Conservation (phyloP, 1,140 invertebrate species). For the Globodera rostochiensis region DNA sequence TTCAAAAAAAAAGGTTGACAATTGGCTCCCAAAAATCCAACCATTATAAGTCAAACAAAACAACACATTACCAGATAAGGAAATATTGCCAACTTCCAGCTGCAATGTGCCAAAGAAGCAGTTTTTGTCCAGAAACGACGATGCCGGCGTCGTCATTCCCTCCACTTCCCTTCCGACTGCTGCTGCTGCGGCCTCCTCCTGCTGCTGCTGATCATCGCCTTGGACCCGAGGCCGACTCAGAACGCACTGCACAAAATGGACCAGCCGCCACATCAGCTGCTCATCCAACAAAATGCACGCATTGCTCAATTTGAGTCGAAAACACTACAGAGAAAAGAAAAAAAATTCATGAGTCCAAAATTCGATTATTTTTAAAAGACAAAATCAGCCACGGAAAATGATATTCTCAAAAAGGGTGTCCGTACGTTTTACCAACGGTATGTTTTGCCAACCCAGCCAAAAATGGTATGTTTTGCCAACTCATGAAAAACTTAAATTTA, state of each 20-base stretch:
- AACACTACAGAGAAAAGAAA: conserved; percentile 70
- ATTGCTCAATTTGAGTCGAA: conserved; percentile 80
- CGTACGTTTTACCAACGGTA: no score
- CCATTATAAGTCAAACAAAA: no score
- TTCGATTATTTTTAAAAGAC: no score
- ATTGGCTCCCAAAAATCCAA: no score
- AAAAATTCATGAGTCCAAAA: background rate
- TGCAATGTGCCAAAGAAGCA: conserved; percentile 88
- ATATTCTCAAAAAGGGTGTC: no score
- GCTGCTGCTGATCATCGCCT: background rate
- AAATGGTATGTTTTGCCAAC: no score
- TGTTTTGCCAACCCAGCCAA: no score
- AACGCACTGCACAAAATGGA: conserved; percentile 72
- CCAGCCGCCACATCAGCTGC: conserved; percentile 81
- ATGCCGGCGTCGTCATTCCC: background rate
- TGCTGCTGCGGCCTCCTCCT: background rate
- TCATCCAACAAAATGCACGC: conserved; percentile 84
- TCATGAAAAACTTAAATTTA: no score
- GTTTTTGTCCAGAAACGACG: conserved; percentile 44
- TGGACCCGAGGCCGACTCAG: conserved; percentile 22
- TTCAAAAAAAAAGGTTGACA: background rate
- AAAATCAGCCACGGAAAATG: no score
- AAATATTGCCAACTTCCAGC: conserved; percentile 55
- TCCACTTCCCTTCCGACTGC: conserved; percentile 24
- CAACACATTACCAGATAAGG: conserved; percentile 47